Base-by-base conservation (phyloP, 2,113 vertebrate species). In the Rhinolophus ferrumequinum region DNA sequence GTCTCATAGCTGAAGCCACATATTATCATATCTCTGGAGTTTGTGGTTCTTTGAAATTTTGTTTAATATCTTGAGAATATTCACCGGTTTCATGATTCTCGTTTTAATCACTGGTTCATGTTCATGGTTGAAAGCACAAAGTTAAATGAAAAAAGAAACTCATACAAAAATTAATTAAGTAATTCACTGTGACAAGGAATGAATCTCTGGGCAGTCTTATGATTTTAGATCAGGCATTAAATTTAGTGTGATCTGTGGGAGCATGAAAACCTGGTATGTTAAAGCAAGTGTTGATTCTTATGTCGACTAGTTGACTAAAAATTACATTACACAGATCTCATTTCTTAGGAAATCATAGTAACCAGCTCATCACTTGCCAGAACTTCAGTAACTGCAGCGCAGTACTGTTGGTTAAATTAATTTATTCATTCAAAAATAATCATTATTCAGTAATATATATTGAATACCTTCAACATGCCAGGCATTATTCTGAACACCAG, bases 201-300 rank as follows among this genome's bases (percentile, higher is more conserved):
- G 5, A 18, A 62, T 50, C 47, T 73, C 30, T 44, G 33, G 3
- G 33, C 6, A 47, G 24, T 50, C 47, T 5, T 41, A 21, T 58
- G 30, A 58, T 89, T 85, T 79, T 38, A 35, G 60, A 92, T 21
- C n/a, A 96, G 94, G 76, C 10, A 70, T 64, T 69, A 76, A 62
- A 58, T 75, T 73, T n/a, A 70, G 6, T 19, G 6, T 77, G 76
- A 50, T 15, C n/a, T 86, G 14, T 90, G 16, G 47, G 19, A 90
- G 28, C 14, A 70, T 44, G 6, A 86, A 67, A 75, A 86, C 10
- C 16, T 85, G n/a, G 13, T 56, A 50, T n/a, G 38, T 81, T 62
- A 62, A 22, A 44, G 16, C 72, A 58, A 10, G 33, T 67, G 35
- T 69, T 81, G 62, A 54, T 89, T 56, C 16, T 50, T 69, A 11